Conservation (phyloP, 2,888 invertebrate genomes). For the Ichneumoninae sp. region DNA sequence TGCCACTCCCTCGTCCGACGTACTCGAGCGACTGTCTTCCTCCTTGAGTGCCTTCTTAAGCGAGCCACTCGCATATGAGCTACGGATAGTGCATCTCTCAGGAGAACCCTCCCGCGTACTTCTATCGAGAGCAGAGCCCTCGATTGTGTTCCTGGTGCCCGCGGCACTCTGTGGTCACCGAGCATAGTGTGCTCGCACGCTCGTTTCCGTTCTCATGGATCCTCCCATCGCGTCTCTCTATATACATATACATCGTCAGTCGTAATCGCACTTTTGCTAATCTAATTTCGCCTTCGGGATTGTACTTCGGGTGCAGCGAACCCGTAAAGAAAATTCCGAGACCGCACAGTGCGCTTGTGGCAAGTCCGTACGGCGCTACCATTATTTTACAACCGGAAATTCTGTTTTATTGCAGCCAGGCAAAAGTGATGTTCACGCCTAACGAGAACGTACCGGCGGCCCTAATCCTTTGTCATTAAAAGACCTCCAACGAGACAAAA, state of each 20-base stretch:
- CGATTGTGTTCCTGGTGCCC: slow-evolving; percentile 60
- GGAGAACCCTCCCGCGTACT: slow-evolving; percentile 40
- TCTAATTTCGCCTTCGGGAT: slow-evolving; percentile 63
- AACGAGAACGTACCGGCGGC: slow-evolving; percentile 11
- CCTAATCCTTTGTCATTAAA: neutral
- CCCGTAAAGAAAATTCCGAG: slow-evolving; percentile 59
- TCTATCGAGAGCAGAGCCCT: slow-evolving; percentile 57
- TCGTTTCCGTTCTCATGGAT: slow-evolving; percentile 77
- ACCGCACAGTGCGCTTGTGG: slow-evolving; percentile 16
- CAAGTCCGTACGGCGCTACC: neutral
- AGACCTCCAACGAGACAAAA: slow-evolving; percentile 13
- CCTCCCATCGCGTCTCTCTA: slow-evolving; percentile 46
- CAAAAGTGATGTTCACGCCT: slow-evolving; percentile 6
- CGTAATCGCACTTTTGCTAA: slow-evolving; percentile 60
- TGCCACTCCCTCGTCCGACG: neutral
- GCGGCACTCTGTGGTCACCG: slow-evolving; percentile 50
- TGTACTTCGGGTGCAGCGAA: slow-evolving; percentile 59
- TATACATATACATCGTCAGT: slow-evolving; percentile 6
- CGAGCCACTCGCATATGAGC: neutral
- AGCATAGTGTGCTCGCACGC: slow-evolving; percentile 69
- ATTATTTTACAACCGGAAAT: slow-evolving; percentile 23
- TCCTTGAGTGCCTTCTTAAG: neutral
- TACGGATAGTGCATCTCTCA: neutral
- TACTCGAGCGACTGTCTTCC: neutral
- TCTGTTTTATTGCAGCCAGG: neutral